Percentiles rank a stretch among this genome's conserved stretches.
These are phyloP conservation scores for Panthera tigris DNA, from an alignment of 2,113 vertebrate genomes.

Conservation along the genomic window DNA sequence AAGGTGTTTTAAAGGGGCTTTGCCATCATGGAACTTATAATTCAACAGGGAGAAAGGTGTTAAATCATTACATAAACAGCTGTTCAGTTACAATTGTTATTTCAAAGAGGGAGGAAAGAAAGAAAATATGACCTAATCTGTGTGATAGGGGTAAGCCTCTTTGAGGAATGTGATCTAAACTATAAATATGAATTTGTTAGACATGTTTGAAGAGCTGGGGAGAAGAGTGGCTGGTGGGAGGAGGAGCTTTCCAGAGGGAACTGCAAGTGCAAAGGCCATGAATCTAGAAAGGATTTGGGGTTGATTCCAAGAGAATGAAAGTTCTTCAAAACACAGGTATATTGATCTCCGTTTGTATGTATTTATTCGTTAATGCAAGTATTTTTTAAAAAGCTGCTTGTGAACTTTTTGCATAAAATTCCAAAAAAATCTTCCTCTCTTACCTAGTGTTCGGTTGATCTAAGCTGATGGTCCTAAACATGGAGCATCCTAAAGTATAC, in stretches of 20 bases:
- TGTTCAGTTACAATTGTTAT: constrained; percentile 12
- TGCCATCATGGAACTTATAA: constrained; percentile 4
- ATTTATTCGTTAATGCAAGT: neutral
- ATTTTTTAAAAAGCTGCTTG: constrained; percentile 8
- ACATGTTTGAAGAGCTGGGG: neutral
- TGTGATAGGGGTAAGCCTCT: neutral
- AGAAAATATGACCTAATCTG: neutral
- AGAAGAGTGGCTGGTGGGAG: neutral
- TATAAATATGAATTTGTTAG: neutral
- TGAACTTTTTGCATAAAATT: neutral
- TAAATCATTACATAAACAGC: constrained; percentile 26
- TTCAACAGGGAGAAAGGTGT: neutral
- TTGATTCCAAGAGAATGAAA: constrained; percentile 7
- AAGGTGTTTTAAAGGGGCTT: constrained; percentile 1
- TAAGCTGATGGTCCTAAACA: neutral
- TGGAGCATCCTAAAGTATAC: neutral
- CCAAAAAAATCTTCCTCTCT: neutral
- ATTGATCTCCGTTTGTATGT: neutral
- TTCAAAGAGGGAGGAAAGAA: neutral
- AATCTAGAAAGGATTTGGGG: neutral
- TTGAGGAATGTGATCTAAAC: neutral
- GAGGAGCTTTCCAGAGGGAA: neutral
- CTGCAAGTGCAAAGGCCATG: neutral
- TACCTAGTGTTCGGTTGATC: neutral
- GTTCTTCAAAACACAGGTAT: neutral